These are phyloP conservation scores for Pocillopora meandrina DNA, from an alignment of 92 coral and sea anemone species.

Conservation along the genomic window DNA sequence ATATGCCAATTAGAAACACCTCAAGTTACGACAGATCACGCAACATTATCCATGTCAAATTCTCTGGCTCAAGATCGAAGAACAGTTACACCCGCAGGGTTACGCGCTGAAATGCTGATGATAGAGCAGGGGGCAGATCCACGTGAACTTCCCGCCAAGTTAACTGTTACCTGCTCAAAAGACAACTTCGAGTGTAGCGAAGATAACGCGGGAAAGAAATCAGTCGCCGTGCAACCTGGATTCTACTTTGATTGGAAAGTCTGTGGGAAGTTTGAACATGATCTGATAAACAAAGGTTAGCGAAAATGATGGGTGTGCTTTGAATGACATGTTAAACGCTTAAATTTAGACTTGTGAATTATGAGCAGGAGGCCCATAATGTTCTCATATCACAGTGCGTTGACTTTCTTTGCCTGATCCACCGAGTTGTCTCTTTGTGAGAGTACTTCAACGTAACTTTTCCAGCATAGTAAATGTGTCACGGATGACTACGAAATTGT, in stretches of 20 bases:
- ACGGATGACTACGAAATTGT: no score
- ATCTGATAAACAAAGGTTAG: constrained; percentile 16
- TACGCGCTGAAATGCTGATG: not conserved
- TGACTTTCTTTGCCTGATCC: not conserved
- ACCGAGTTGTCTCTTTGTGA: not conserved
- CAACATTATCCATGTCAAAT: constrained; percentile 6
- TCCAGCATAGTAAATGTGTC: no score
- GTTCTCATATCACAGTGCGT: not conserved
- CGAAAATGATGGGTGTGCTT: not conserved
- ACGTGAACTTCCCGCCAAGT: not conserved
- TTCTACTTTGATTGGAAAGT: constrained; percentile 27
- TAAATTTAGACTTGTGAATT: not conserved
- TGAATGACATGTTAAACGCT: not conserved
- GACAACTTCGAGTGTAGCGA: not conserved
- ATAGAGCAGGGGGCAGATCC: not conserved
- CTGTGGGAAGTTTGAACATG: not conserved
- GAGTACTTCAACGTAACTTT: not conserved
- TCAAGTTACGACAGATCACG: not conserved
- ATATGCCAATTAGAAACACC: constrained; percentile 4
- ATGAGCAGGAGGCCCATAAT: not conserved
- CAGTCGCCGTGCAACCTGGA: not conserved
- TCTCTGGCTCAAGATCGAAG: not conserved
- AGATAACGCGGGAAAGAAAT: not conserved
- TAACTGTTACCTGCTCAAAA: not conserved
- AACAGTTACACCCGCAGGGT: constrained; percentile 5